A percentile compares a stretch with the other conserved stretches of the same genome.
Conservation (phyloP, 53 echinoderm and acorn worm genomes). For the Mesocentrotus franciscanus region DNA sequence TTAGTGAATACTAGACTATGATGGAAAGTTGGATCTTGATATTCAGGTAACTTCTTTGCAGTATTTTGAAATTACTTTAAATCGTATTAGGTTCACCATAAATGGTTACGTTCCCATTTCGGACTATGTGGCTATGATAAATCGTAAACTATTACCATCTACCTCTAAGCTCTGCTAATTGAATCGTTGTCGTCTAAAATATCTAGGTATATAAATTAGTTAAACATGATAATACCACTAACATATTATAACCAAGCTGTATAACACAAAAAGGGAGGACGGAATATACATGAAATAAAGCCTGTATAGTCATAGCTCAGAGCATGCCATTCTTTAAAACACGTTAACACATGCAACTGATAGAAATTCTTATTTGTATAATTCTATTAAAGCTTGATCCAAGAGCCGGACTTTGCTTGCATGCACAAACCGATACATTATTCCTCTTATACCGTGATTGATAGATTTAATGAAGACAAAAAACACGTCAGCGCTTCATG, state of each 20-base stretch:
- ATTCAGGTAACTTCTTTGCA: not conserved
- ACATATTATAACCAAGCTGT: constrained; percentile 33
- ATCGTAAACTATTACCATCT: not conserved
- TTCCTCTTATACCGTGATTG: not conserved
- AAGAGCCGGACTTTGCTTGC: constrained; percentile 31
- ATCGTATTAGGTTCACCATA: not conserved
- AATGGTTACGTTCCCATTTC: not conserved
- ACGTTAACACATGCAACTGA: not conserved
- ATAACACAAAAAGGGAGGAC: constrained; percentile 47
- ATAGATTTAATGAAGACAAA: not conserved
- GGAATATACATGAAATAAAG: constrained; percentile 64
- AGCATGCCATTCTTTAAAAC: not conserved
- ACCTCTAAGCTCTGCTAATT: not conserved
- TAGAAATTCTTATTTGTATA: not conserved
- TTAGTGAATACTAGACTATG: too few relatives aligned
- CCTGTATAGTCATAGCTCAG: constrained; percentile 8
- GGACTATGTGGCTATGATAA: not conserved
- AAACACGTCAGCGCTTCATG: not conserved
- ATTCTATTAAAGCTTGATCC: constrained; percentile 23
- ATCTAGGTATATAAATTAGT: not conserved
- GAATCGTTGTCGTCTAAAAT: not conserved
- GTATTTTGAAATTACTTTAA: not conserved
- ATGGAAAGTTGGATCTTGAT: not conserved
- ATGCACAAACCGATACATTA: not conserved
- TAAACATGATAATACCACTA: not conserved